These are phyloP conservation scores for Sandelia bainsii DNA, from an alignment of 2,797 vertebrate species.

Conservation along the genomic window DNA sequence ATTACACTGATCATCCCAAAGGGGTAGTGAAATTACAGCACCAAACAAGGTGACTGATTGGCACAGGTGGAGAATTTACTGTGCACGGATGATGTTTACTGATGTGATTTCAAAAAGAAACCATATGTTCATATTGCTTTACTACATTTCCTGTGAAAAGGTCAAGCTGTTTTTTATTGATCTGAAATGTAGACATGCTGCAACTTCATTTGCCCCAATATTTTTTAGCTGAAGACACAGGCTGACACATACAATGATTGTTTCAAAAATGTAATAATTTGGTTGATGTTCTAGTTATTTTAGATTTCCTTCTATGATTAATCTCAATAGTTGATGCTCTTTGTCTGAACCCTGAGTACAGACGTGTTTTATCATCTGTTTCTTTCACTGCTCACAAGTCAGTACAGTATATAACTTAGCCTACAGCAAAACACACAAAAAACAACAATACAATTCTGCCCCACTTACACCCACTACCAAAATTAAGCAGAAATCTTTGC, in stretches of 20 bases:
- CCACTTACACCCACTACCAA: constrained; percentile 23
- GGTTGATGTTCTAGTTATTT: not conserved
- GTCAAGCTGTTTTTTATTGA: not conserved
- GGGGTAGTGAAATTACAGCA: constrained; percentile 56
- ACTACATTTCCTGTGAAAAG: not conserved
- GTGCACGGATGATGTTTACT: constrained; percentile 34
- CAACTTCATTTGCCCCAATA: not conserved
- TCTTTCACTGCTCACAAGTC: constrained; percentile 26
- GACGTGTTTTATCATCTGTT: constrained; percentile 20
- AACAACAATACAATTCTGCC: constrained; percentile 1
- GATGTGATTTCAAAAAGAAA: constrained; percentile 13
- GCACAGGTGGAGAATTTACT: constrained; percentile 58
- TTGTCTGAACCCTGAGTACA: not conserved
- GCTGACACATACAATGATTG: not conserved
- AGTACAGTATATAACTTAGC: not conserved
- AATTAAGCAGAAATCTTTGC: constrained; percentile 5
- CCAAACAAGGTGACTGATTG: constrained; percentile 59
- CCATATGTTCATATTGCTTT: not conserved
- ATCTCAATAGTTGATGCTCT: constrained; percentile 1
- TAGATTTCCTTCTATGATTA: constrained; percentile 7
- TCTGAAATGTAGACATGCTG: not conserved
- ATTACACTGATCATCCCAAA: constrained; percentile 48
- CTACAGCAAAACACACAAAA: constrained; percentile 11
- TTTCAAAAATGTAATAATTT: not conserved
- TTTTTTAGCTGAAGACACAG: not conserved